Evolutionary conservation across 2,888 invertebrate genomes (phyloP).

Genomic region (Morpho helenor): DNA sequence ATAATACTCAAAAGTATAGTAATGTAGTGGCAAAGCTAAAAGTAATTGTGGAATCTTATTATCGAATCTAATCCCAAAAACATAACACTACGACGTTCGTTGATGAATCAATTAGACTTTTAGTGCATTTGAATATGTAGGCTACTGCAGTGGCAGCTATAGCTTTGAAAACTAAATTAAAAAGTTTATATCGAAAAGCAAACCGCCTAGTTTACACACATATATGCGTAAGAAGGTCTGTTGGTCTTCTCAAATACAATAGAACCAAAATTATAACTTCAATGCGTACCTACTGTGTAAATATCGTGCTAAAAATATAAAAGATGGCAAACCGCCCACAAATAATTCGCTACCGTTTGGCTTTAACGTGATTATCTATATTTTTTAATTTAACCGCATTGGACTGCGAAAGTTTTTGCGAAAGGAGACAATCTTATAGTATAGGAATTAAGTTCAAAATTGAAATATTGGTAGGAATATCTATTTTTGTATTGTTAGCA

Average conservation of each 20-base stretch:
- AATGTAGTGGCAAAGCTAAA: too few species aligned
- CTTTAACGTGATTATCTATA: conserved; percentile 59
- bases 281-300: conserved; percentile 11
- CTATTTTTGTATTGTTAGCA: conserved; percentile 38
- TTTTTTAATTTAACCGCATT: conserved; percentile 36
- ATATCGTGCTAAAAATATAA: conserved; percentile 29
- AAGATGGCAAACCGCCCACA: conserved; percentile 50
- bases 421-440: conserved; percentile 23
- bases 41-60: too few species aligned
- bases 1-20: too few species aligned
- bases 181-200: too few species aligned
- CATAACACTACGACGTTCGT: too few species aligned
- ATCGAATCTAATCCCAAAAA: too few species aligned
- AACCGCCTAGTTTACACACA: too few species aligned
- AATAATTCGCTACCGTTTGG: conserved; percentile 64
- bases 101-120: too few species aligned
- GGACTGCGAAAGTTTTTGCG: not conserved
- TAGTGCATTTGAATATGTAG: too few species aligned
- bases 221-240: too few species aligned
- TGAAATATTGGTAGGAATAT: conserved; percentile 9
- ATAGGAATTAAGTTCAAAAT: conserved; percentile 31
- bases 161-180: too few species aligned
- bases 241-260: conserved; percentile 4
- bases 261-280: conserved; percentile 6
- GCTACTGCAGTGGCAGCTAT: too few species aligned